These are phyloP conservation scores for Microctenopoma stevenorrisi DNA, from an alignment of 2,797 vertebrate species.

Conservation along the genomic window DNA sequence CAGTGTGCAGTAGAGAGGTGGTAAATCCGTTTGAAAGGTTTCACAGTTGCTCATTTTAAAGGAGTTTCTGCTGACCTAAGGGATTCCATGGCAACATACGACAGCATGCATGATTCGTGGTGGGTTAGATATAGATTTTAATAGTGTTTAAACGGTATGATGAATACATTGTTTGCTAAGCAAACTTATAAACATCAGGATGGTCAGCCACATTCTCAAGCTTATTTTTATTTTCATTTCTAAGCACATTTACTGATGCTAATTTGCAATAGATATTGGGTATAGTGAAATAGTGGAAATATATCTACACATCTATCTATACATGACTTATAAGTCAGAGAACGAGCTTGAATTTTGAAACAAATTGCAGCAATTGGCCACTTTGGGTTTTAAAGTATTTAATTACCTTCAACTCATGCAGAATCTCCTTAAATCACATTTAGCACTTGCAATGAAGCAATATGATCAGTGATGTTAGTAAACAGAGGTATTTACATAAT, in stretches of 20 bases:
- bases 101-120: constrained; percentile 39
- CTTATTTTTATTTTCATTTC: not conserved
- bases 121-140: constrained; percentile 41
- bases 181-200: not conserved
- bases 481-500: constrained; percentile 37
- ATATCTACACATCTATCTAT: not conserved
- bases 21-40: constrained; percentile 14
- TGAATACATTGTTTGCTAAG: not conserved
- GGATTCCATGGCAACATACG: constrained; percentile 54
- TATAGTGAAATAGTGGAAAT: not conserved
- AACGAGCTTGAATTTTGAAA: not conserved
- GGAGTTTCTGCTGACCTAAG: constrained; percentile 50
- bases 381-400: not conserved
- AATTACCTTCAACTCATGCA: constrained; percentile 8
- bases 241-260: not conserved
- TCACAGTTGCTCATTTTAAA: constrained; percentile 49
- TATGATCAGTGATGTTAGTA: constrained; percentile 1
- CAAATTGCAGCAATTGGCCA: not conserved
- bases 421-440: not conserved
- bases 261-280: not conserved
- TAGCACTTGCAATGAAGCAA: constrained; percentile 11
- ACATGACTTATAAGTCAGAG: not conserved
- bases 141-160: constrained; percentile 14
- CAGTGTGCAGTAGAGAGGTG: not conserved
- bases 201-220: not conserved